These are phyloP conservation scores for Myzus persicae DNA, from an alignment of 1,140 invertebrate genomes.

Conservation along the genomic window DNA sequence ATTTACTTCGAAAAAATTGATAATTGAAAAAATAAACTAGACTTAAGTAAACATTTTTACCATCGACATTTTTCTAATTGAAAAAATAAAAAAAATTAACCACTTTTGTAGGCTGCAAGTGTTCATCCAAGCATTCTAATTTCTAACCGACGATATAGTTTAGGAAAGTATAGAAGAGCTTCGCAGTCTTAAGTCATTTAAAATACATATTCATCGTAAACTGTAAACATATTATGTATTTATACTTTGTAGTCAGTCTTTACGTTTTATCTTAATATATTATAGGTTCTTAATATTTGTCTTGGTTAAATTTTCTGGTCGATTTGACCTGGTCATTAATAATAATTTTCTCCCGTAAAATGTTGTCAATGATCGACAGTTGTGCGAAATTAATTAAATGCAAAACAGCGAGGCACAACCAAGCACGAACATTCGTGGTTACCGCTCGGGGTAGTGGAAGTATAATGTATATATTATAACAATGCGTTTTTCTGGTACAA, in stretches of 20 bases:
- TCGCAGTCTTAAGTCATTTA: too few species aligned
- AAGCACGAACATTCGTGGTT: background rate
- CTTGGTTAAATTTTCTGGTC: background rate
- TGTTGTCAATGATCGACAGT: background rate
- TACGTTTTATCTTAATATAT: background rate
- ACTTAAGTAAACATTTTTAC: too few species aligned
- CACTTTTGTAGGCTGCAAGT: too few species aligned
- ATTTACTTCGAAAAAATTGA: too few species aligned
- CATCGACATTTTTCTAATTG: too few species aligned
- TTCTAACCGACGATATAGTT: too few species aligned
- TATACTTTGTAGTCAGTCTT: too few species aligned
- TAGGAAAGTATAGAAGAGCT: too few species aligned
- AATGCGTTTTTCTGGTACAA: background rate
- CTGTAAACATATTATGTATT: background rate
- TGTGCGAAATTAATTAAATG: slow-evolving; percentile 18
- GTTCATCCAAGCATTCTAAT: too few species aligned
- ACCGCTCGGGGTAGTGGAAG: background rate
- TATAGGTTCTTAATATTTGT: too few species aligned
- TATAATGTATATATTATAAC: slow-evolving; percentile 9
- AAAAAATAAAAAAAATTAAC: too few species aligned
- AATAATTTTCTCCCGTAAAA: background rate
- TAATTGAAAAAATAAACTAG: too few species aligned
- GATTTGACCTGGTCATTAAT: background rate
- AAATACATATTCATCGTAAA: background rate
- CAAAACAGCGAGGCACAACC: background rate